Evolutionary conservation across 2,888 invertebrate species (phyloP), one percentile per base, ranked within the genome.

Genomic region (Itoplectis maculator): DNA sequence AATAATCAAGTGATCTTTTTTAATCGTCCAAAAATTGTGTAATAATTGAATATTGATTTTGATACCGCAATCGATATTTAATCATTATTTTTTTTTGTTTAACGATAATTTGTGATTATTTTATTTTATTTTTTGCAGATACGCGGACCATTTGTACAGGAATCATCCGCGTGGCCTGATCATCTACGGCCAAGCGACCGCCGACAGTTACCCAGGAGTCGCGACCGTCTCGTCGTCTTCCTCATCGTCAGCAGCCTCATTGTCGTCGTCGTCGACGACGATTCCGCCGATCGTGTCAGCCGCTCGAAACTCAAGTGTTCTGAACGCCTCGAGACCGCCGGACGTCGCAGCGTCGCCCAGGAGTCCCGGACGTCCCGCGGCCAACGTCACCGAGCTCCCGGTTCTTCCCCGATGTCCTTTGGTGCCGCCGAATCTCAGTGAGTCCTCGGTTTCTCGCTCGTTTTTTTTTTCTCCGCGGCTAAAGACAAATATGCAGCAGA

Each of bases 371-470:
- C 56, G 75, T 63, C 54, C 87, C 45, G 66, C 82, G 66, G 61
- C 83, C 35, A 90, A 89, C 86, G 84, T 82, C 75, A 88, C 89
- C 92, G 86, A 88, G 90, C 47, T 89, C 85, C 84, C 90, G 91
- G 84, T 83, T 68, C 82, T 92, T 73, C 92, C 94, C 91, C 84
- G 91, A 29, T 96, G 96, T 92, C 95, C 95, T 15, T 93, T 93
- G 79, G 93, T 94, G 65, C 95, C 96, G 40, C 95, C 95, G 45
- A 95, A 95, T 92, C 94, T 96, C 90, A 94, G 96, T 96, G 92
- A 94, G 93, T 91, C 65, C 37, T 11, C 3, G 29, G 29, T n/a
- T n/a, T n/a, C 29, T 29, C 29, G 15, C 15, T 18, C 29, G 5
- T 35, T 23, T 35, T 8, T n/a, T 7, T n/a, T 35, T 23, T 35